A percentile compares a stretch with the other conserved stretches of the same genome.
Conservation (phyloP, 2,888 invertebrate species). For the Coelinius sp. region DNA sequence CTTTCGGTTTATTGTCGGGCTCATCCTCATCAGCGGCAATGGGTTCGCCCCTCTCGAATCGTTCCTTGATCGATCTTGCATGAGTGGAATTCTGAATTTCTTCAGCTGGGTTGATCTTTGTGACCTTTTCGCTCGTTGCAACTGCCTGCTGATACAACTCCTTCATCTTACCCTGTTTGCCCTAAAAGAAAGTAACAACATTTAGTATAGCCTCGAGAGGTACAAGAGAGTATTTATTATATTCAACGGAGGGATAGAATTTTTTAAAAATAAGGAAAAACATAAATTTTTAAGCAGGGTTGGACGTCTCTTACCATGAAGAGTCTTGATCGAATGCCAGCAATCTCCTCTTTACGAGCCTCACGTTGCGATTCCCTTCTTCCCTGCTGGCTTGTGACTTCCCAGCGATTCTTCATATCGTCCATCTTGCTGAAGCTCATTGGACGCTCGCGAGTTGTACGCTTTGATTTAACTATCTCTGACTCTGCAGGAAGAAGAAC, state of each 20-base stretch:
- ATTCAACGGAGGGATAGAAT: neutral
- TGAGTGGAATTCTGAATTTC: slow-evolving; percentile 70
- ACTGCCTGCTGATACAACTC: slow-evolving; percentile 94
- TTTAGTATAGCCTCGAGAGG: neutral
- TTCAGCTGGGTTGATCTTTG: slow-evolving; percentile 67
- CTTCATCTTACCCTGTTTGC: slow-evolving; percentile 91
- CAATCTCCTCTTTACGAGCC: slow-evolving; percentile 90
- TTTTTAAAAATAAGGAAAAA: neutral
- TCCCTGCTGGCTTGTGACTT: slow-evolving; percentile 71
- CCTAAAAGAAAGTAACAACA: slow-evolving; percentile 71
- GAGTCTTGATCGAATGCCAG: slow-evolving; percentile 86
- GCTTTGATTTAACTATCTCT: slow-evolving; percentile 75
- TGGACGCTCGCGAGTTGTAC: slow-evolving; percentile 80
- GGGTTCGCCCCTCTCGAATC: slow-evolving; percentile 84
- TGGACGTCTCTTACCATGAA: slow-evolving; percentile 77
- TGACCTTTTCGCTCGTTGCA: slow-evolving; percentile 80
- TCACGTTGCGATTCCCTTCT: slow-evolving; percentile 78
- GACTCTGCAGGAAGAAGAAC: slow-evolving; percentile 70
- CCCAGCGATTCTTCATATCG: slow-evolving; percentile 87
- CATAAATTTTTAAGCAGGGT: neutral
- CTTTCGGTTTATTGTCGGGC: slow-evolving; percentile 72
- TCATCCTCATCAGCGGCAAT: slow-evolving; percentile 76
- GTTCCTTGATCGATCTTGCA: slow-evolving; percentile 80
- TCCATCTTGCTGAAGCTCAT: slow-evolving; percentile 87
- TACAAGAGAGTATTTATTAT: neutral